Base-by-base conservation (phyloP, 2,113 vertebrate species). In the Hyaena hyaena region DNA sequence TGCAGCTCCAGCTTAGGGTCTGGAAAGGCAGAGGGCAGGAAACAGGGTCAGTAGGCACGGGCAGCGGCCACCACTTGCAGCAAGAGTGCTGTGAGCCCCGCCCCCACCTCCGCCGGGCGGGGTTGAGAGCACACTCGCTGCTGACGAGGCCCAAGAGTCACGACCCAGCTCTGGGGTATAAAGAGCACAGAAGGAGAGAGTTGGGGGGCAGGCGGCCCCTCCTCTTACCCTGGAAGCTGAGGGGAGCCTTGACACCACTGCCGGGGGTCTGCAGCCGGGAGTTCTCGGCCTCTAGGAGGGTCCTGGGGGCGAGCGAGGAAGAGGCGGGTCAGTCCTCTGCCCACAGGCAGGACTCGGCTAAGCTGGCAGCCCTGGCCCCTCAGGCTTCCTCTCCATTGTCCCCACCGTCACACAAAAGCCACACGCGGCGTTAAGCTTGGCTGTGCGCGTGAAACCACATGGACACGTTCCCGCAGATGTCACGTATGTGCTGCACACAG, bases 201-300 rank as follows among this genome's bases (percentile, higher is more conserved):
- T 28, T 61, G 48, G 6, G 5, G 53, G 4, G 26, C 55, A 17
- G 10, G 11, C 6, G 61, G 10, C 10, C n/a, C 79, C 68, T 24
- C 8, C 39, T 92, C 98, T 98, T 98, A 99, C 99, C 99, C 93
- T 96, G 81, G 15, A 98, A 90, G 21, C 97, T 33, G 0, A 89
- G 94, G 53, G 93, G 33, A 80, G 92, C 2, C 55, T 98, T 98
- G 97, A 97, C 97, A 12, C 96, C 90, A 1, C 90, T 17, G 0
- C 88, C 26, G 0, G 99, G 97, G 73, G 97, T 48, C 43, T 98
- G 98, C 92, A 99, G 87, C 24, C 99, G 96, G 53, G 97, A 98
- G 92, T 98, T 99, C 94, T 99, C 99, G 0, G 98, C 98, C 93
- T 99, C 99, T 93, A 99, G 97, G 88, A 99, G 98, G 0, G 98